phyloP scores from a whole-genome alignment of 92 coral and sea anemone species.

The Actinernus sp. region DNA sequence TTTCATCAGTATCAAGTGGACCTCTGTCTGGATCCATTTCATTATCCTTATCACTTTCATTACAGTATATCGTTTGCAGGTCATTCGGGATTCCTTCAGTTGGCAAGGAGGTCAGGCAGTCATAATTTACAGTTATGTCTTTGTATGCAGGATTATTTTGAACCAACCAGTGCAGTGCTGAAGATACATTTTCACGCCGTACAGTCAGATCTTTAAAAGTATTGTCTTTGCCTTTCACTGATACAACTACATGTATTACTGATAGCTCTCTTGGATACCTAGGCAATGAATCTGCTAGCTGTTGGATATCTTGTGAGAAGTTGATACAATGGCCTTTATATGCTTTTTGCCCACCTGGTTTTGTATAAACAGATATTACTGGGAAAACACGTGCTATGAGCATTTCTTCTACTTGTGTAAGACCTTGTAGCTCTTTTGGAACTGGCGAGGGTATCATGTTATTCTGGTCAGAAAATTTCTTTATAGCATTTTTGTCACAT shows the following conservation, averaged over 20 bases:
- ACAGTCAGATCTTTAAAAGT: slow-evolving; percentile 67
- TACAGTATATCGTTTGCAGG: slow-evolving; percentile 24
- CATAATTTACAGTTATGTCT: slow-evolving; percentile 49
- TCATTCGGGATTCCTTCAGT: slow-evolving; percentile 59
- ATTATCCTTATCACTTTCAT: slow-evolving; percentile 27
- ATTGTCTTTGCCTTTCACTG: too few species aligned
- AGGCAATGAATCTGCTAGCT: too few species aligned
- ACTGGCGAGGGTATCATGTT: slow-evolving; percentile 62
- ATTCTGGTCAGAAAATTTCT: slow-evolving; percentile 69
- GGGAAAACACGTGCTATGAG: slow-evolving; percentile 74
- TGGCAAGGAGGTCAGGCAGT: slow-evolving; percentile 43
- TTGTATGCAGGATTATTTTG: slow-evolving; percentile 62
- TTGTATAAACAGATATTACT: slow-evolving; percentile 67
- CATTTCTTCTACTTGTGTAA: slow-evolving; percentile 81
- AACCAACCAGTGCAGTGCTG: slow-evolving; percentile 68
- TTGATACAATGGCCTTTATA: too few species aligned
- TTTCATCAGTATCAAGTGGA: slow-evolving; percentile 51
- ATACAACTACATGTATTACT: slow-evolving; percentile 36
- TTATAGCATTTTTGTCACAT: slow-evolving; percentile 43
- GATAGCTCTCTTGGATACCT: slow-evolving; percentile 65
- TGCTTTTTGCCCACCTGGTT: slow-evolving; percentile 78
- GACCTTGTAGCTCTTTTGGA: slow-evolving; percentile 68
- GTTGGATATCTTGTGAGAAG: too few species aligned
- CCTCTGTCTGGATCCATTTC: slow-evolving; percentile 64
- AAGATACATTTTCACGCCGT: slow-evolving; percentile 47